Evolutionary conservation across 2,797 vertebrate species (phyloP), one percentile per base, ranked within the genome.

Genomic region (Botia kubotai): DNA sequence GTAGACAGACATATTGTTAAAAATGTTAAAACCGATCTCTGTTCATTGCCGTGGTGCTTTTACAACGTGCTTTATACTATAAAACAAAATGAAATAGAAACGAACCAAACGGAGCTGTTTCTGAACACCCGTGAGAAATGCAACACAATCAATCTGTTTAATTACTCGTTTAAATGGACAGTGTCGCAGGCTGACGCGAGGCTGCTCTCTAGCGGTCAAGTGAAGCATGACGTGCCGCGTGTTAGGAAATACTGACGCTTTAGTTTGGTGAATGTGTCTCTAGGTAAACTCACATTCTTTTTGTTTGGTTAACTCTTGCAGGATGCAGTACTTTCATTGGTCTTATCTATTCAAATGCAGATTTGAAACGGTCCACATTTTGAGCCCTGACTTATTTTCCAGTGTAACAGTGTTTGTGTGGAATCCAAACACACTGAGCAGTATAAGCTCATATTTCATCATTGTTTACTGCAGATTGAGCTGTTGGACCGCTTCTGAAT

Each of bases 391-490:
- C 80, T 67, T n/a, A 8, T 50, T 82, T 82, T 80, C 83, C 83
- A 85, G 74, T 75, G 65, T 43, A 36, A 52, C 8, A n/a, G 60
- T 55, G 63, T 36, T 48, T 58, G 73, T 57, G 69, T 81, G 77
- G 84, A 80, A 11, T 72, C 76, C 77, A 85, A 85, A 82, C 70
- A 77, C 77, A 80, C 74, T 73, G 69, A 66, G 68, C 73, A 80
- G 84, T 73, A 65, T 65, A 73, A 68, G 58, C 33, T 69, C 77
- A 82, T 80, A 82, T 72, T 82, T 82, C 74, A 72, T 70, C 63
- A 75, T 75, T 86, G 77, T 77, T 74, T 82, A 78, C 68, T 78
- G 52, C 68, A 10, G 67, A 76, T 52, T 70, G 77, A 80, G 77
- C 66, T 83, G 72, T 33, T 80, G 67, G 62, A 75, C 58, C 65